Base-by-base conservation (phyloP, 2,113 vertebrate genomes). In the Lipophrys pholis region DNA sequence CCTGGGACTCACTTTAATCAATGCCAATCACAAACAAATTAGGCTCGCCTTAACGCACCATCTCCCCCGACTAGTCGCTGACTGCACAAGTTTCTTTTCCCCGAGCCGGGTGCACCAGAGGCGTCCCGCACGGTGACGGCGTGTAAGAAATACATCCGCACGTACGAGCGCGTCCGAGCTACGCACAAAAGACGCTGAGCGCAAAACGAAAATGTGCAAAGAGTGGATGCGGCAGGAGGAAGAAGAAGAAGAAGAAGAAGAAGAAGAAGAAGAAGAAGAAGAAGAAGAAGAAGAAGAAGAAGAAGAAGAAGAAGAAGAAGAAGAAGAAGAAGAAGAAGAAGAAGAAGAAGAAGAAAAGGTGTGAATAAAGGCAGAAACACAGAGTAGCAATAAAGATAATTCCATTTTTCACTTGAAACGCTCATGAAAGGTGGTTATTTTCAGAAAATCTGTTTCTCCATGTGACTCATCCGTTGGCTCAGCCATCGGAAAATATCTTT, bases 1-100 rank as follows among this genome's bases (percentile, higher is more conserved):
- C 73, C 53, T 10, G 82, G 83, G 87, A 76, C 61, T 0, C 36
- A 81, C 82, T 88, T 78, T 85, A 82, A 88, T 90, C 87, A 86
- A 83, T 90, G 81, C 66, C 86, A 87, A 89, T 90, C 90, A 84
- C 80, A 87, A 91, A 90, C 86, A 86, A 89, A 90, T 90, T 87
- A 87, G 84, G 81, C 54, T 72, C 59, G 76, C 86, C 80, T 89
- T 78, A 89, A 83, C 7, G 79, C 89, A 82, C 84, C 81, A 65
- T 73, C 81, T 82, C 79, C 36, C 69, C 40, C 61, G 51, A 21
- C 1, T 49, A 78, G 71, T 70, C 63, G 50, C 73, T 73, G 79
- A 83, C 78, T 69, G 46, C 80, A 66, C 73, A 43, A 21, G 60
- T 71, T 83, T 72, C 16, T 48, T 62, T 51, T 40, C 49, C 54